phyloP scores from a whole-genome alignment of 1,140 invertebrate species.

The Dendrolimus kikuchii region DNA sequence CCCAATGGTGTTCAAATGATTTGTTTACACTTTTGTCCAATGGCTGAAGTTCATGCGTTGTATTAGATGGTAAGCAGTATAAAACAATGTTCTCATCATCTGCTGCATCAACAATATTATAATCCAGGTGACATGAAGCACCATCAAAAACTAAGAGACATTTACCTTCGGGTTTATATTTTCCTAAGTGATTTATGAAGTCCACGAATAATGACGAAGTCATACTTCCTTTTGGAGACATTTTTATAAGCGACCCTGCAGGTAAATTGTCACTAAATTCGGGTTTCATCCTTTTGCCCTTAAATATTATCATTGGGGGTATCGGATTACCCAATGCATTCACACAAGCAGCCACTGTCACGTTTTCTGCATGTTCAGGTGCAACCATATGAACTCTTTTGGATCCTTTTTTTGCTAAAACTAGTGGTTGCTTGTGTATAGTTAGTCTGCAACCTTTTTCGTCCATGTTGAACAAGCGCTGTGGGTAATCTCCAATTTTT shows the following conservation, averaged over 20 bases:
- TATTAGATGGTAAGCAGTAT: conserved; percentile 4
- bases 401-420: conserved; percentile 40
- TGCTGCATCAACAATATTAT: conserved; percentile 11
- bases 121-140: conserved; percentile 15
- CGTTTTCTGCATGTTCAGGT: conserved; percentile 50
- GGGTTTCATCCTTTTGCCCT: conserved; percentile 33
- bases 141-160: conserved; percentile 13
- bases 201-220: conserved; percentile 34
- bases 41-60: conserved; percentile 9
- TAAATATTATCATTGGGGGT: conserved; percentile 54
- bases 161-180: conserved; percentile 1
- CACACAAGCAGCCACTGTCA: conserved; percentile 47
- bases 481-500: conserved; percentile 29
- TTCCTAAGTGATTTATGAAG: conserved; percentile 23
- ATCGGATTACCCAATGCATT: conserved; percentile 23
- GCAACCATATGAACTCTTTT: conserved; percentile 44
- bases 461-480: conserved; percentile 56
- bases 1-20: conserved; percentile 32
- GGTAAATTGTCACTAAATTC: conserved; percentile 33
- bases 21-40: conserved; percentile 14
- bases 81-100: conserved; percentile 10
- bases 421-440: conserved; percentile 38
- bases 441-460: conserved; percentile 55
- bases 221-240: conserved; percentile 51
- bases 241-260: conserved; percentile 25